Conservation (phyloP, 2,888 invertebrate genomes). For the Cephus pygmeus region DNA sequence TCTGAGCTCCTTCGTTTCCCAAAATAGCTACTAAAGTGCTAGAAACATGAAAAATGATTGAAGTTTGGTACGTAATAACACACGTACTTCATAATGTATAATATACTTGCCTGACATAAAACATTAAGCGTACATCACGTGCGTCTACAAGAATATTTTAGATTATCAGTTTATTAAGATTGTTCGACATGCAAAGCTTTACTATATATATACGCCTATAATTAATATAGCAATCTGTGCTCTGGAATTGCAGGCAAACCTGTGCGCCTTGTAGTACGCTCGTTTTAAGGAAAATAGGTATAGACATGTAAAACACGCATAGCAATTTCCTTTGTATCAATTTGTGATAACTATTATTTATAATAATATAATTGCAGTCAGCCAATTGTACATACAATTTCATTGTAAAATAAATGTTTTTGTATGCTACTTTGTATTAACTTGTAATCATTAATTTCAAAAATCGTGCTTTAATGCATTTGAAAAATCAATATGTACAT, state of each 20-base stretch:
- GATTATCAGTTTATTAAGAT: not conserved
- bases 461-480: not conserved
- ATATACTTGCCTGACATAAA: not conserved
- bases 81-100: not conserved
- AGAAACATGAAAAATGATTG: not conserved
- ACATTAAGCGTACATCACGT: not conserved
- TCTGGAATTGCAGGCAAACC: not conserved
- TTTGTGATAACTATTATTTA: constrained; percentile 21
- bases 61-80: not conserved
- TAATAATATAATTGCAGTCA: constrained; percentile 15
- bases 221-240: not conserved
- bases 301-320: not conserved
- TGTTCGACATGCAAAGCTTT: not conserved
- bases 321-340: constrained; percentile 15
- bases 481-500: not conserved
- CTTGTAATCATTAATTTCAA: not conserved
- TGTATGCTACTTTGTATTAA: constrained; percentile 13
- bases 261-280: not conserved
- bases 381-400: constrained; percentile 18
- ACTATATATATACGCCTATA: not conserved
- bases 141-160: not conserved
- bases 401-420: constrained; percentile 23
- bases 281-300: not conserved
- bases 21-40: not conserved
- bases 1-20: not conserved